phyloP scores from a whole-genome alignment of 2,113 vertebrate genomes.

The Chlorocebus sabaeus region DNA sequence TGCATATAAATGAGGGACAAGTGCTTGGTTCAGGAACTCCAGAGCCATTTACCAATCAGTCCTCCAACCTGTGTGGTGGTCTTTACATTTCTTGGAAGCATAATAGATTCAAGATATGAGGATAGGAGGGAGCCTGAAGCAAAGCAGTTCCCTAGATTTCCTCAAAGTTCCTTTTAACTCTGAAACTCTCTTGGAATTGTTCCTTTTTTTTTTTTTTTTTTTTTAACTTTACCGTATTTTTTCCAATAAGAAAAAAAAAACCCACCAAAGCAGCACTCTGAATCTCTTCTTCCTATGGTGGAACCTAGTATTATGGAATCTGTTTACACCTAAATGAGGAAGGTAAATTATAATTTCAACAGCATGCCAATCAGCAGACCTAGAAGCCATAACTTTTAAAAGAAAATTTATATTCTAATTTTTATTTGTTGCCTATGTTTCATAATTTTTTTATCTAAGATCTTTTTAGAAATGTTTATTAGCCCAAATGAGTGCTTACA shows the following conservation, averaged over 20 bases:
- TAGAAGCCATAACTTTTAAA: neutral
- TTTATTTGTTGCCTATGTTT: too few relatives aligned
- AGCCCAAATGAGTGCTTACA: too few relatives aligned
- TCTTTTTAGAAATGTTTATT: too few relatives aligned
- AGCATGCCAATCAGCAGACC: neutral
- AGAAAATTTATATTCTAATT: too few relatives aligned
- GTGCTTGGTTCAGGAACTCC: neutral
- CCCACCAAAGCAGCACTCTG: neutral
- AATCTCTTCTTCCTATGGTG: neutral
- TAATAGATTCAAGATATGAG: neutral
- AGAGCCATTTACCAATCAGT: fast-evolving
- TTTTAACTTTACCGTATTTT: neutral
- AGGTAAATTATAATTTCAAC: neutral
- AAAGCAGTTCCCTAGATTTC: neutral
- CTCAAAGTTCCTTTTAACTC: neutral
- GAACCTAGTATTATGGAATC: neutral
- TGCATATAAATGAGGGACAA: neutral
- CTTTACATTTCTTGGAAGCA: neutral
- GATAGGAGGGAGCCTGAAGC: neutral
- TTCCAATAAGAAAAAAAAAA: neutral
- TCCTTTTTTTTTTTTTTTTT: neutral
- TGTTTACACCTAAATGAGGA: slow-evolving; percentile 4
- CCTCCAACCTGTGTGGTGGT: neutral
- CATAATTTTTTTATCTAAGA: too few relatives aligned
- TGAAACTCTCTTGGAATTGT: neutral